phyloP scores from a whole-genome alignment of 2,888 invertebrate species.

The Drymonia ruficornis region DNA sequence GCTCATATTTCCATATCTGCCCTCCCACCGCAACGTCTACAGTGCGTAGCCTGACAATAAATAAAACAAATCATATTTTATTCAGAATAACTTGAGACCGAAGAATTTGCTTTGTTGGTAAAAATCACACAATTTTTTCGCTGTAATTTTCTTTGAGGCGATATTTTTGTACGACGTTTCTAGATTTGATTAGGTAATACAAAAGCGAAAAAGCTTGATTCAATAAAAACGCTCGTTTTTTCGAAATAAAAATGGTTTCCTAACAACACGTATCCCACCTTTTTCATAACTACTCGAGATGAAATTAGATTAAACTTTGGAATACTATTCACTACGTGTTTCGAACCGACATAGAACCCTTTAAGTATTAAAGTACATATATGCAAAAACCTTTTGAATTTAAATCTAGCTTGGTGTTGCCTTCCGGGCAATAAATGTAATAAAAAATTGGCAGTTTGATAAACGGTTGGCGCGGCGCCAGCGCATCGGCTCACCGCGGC shows the following conservation, averaged over 20 bases:
- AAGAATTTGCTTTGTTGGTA: neutral
- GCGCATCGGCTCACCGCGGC: constrained; percentile 4
- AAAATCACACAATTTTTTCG: neutral
- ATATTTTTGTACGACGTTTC: neutral
- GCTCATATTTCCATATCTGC: constrained; percentile 2
- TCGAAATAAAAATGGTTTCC: too few relatives aligned
- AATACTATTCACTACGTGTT: too few relatives aligned
- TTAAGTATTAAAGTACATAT: too few relatives aligned
- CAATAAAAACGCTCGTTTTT: too few relatives aligned
- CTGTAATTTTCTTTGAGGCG: neutral
- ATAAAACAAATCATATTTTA: constrained; percentile 8
- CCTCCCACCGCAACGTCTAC: neutral
- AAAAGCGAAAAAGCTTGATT: neutral
- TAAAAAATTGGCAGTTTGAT: constrained; percentile 33
- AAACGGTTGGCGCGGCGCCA: constrained; percentile 28
- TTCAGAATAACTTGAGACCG: constrained; percentile 3
- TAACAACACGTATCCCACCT: too few relatives aligned
- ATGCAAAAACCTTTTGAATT: constrained; percentile 2
- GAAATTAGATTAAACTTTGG: too few relatives aligned
- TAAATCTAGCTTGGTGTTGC: constrained; percentile 11
- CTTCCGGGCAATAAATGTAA: constrained; percentile 27
- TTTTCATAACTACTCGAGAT: too few relatives aligned
- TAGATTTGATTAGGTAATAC: constrained; percentile 1
- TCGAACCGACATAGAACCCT: too few relatives aligned
- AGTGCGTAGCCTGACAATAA: constrained; percentile 1